A percentile compares a stretch with the other conserved stretches of the same genome.
Conservation (phyloP, 2,797 vertebrate species). For the Lepus oiostolus region DNA sequence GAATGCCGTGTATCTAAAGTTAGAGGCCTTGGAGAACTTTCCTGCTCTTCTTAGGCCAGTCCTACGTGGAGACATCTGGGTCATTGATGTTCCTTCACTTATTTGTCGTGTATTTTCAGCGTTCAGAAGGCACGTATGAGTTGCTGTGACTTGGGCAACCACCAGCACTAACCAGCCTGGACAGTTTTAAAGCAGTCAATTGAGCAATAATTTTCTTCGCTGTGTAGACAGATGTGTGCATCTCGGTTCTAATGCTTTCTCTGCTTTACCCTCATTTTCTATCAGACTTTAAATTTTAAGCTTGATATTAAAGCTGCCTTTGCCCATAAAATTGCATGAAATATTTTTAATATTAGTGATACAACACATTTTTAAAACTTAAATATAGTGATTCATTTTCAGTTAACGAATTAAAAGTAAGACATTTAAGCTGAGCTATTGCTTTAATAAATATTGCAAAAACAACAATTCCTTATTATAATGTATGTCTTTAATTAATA, state of each 20-base stretch:
- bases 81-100: background rate
- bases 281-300: background rate
- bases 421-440: constrained; percentile 19
- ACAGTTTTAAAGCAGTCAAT: background rate
- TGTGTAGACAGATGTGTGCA: background rate
- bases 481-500: constrained; percentile 47
- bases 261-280: background rate
- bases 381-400: constrained; percentile 27
- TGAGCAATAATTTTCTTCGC: background rate
- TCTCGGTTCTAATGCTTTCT: background rate
- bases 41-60: background rate
- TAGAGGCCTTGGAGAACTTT: background rate
- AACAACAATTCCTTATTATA: constrained; percentile 39
- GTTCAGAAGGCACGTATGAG: background rate
- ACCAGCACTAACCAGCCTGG: background rate
- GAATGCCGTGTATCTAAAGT: background rate
- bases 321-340: background rate
- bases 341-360: background rate
- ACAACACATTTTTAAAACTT: constrained; percentile 14
- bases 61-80: background rate
- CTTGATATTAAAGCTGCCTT: background rate
- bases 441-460: constrained; percentile 32
- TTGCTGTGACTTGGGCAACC: background rate
- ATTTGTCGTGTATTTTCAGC: background rate
- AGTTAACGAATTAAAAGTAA: constrained; percentile 19